phyloP scores from a whole-genome alignment of 2,113 vertebrate species.

The Rhegmatorhina hoffmannsi region DNA sequence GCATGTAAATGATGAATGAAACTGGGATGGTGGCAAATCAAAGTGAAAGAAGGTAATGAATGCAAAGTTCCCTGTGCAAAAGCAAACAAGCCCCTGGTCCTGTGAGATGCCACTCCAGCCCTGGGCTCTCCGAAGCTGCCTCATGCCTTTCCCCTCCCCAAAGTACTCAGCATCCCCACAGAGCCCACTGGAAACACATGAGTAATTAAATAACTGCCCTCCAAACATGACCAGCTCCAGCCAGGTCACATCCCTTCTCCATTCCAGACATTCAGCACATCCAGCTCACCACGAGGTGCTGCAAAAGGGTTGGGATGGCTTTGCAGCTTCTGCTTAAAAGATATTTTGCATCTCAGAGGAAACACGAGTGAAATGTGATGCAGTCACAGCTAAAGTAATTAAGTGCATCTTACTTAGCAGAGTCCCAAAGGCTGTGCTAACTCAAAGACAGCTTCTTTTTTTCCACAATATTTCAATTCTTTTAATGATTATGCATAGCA shows the following conservation, averaged over 20 bases:
- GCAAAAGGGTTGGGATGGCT: background rate
- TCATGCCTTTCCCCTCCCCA: fast-evolving
- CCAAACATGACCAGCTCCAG: background rate
- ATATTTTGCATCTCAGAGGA: slow-evolving; percentile 29
- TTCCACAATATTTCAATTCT: background rate
- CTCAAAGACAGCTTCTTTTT: slow-evolving; percentile 30
- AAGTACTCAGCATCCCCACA: background rate
- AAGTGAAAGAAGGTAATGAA: background rate
- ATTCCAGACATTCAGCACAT: fast-evolving
- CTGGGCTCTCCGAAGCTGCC: background rate
- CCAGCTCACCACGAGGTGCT: background rate
- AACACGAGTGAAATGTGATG: slow-evolving; percentile 9
- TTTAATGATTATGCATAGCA: slow-evolving; percentile 29
- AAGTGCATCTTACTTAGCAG: slow-evolving; percentile 60
- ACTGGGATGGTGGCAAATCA: background rate
- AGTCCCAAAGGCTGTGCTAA: slow-evolving; percentile 52
- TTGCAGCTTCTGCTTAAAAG: background rate
- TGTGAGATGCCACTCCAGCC: background rate
- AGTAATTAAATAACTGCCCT: background rate
- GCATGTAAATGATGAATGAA: background rate
- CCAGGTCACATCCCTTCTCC: background rate
- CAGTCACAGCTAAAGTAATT: slow-evolving; percentile 41
- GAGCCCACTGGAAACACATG: fast-evolving
- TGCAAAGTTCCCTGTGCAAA: fast-evolving
- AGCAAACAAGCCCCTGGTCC: background rate